phyloP scores from a whole-genome alignment of 2,888 invertebrate species.

The Diabrotica balteata region DNA sequence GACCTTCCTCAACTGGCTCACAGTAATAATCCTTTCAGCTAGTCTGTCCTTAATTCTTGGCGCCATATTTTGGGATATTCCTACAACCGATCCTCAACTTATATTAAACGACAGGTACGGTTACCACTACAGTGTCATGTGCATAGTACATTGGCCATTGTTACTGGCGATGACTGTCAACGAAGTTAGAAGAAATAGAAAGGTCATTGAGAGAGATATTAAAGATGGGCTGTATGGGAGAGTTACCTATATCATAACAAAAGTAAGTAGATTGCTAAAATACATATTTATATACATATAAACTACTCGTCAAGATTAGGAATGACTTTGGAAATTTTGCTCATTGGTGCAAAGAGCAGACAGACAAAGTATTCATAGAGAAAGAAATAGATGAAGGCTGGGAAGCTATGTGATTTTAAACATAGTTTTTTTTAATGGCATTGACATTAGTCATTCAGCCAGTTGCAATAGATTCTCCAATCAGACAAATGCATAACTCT shows the following conservation, averaged over 20 bases:
- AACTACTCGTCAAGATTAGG: too few species aligned
- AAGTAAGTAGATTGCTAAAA: constrained; percentile 63
- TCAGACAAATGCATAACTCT: too few species aligned
- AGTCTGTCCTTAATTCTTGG: constrained; percentile 85
- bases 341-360: too few species aligned
- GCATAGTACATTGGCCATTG: constrained; percentile 80
- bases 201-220: constrained; percentile 80
- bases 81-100: constrained; percentile 76
- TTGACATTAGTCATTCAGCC: too few species aligned
- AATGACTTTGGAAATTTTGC: too few species aligned
- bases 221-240: constrained; percentile 81
- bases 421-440: too few species aligned
- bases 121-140: constrained; percentile 85
- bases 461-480: too few species aligned
- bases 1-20: constrained; percentile 80
- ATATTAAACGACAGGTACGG: constrained; percentile 78
- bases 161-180: constrained; percentile 69
- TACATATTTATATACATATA: too few species aligned
- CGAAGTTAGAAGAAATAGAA: constrained; percentile 66
- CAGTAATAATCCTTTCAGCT: constrained; percentile 79
- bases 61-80: constrained; percentile 89
- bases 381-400: too few species aligned
- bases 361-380: too few species aligned
- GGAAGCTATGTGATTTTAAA: too few species aligned
- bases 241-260: constrained; percentile 78